Evolutionary conservation across 2,113 vertebrate species (phyloP), one percentile per base, ranked within the genome.

Genomic region (Erythrocebus patas): DNA sequence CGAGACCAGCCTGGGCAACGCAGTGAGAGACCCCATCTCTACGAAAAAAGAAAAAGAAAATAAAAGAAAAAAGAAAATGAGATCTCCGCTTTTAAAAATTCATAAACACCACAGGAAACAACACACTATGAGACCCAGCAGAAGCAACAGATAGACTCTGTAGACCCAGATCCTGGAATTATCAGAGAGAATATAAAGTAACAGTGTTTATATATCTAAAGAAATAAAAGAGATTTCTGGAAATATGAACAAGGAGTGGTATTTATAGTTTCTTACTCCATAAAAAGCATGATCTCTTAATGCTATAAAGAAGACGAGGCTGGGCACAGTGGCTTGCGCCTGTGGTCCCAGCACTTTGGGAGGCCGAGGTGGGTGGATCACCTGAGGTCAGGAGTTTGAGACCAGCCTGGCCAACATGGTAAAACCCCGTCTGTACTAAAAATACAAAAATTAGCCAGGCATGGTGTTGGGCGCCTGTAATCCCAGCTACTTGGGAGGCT

Each of bases 51-150:
- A 25, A 23, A 61, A 61, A 23, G 22, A 59, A 22, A 45, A 45
- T 0, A 45, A 45, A 61, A 22, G 8, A 64, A 25, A 12, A 64
- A 64, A 64, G 61, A 64, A 64, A 64, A 64, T 64, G 61, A 64
- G 61, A 32, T 14, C 12, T 0, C 12, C 27, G 13, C 27, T 30
- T 64, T 32, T 64, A 12, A 10, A 83, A 11, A 11, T 27, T 13
- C n/a, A 4, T 22, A 6, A 3, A 45, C 45, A 18, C 48, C 6
- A 10, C 12, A 8, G 61, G 73, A n/a, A 61, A 25, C 43, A 12
- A 4, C 27, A 20, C 8, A 11, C 27, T 0, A 0, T 0, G 17
- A 64, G 13, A 78, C 40, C 50, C 35, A 8, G 55, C 59, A n/a
- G 73, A 6, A 40, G 23, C 22, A 9, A 10, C 45, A 38, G 66